Evolutionary conservation across 2,888 invertebrate species (phyloP).

Genomic region (Furcula furcula): DNA sequence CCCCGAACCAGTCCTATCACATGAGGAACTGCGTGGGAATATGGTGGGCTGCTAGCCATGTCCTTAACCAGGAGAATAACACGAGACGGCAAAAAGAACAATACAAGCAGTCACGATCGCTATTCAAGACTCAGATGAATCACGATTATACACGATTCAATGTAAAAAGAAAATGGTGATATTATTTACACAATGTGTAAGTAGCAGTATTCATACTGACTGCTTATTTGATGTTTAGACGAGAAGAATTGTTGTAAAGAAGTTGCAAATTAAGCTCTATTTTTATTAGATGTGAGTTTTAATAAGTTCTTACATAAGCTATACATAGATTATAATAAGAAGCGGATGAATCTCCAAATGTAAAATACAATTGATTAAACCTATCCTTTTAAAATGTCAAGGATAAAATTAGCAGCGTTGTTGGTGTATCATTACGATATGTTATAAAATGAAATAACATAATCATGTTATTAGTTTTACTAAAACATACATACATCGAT

Average conservation of each 20-base stretch:
- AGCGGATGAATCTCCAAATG: too few species aligned
- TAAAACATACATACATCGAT: too few species aligned
- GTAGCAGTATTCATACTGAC: too few species aligned
- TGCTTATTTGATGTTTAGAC: too few species aligned
- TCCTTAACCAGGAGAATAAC: slow-evolving; percentile 46
- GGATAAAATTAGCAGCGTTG: background rate
- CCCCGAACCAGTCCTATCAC: slow-evolving; percentile 75
- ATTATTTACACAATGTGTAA: too few species aligned
- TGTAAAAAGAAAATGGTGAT: background rate
- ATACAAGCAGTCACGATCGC: slow-evolving; percentile 10
- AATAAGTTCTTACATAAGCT: too few species aligned
- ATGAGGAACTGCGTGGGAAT: slow-evolving; percentile 79
- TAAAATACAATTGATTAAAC: too few species aligned
- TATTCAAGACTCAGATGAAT: slow-evolving; percentile 12
- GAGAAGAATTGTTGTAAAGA: too few species aligned
- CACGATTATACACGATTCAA: slow-evolving; percentile 13
- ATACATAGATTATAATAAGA: too few species aligned
- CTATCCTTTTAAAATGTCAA: background rate
- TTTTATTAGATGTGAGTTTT: too few species aligned
- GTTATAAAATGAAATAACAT: background rate
- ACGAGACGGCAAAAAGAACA: slow-evolving; percentile 37
- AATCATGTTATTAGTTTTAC: background rate
- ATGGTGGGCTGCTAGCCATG: slow-evolving; percentile 53
- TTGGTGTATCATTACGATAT: background rate
- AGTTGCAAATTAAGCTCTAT: too few species aligned